Evolutionary conservation across 2,113 vertebrate genomes (phyloP), one percentile per base, ranked within the genome.

Genomic region (Lipophrys pholis): DNA sequence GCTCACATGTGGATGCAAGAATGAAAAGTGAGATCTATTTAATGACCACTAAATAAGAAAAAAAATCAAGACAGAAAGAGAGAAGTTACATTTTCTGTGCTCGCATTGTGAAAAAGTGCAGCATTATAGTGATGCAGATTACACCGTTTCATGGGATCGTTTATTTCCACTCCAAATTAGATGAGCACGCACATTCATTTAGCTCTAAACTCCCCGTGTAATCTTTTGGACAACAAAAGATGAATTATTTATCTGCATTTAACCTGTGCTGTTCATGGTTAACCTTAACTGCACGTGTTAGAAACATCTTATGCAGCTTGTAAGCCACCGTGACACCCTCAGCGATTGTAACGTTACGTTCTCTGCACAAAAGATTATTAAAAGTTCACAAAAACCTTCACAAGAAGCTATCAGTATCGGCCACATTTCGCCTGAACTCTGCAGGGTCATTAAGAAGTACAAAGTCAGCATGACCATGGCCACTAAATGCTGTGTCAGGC

Each of bases 351-450:
- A 2, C 4, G 21, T 30, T 30, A 30, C 21, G 4, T 4, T 2
- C 35, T 6, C n/a, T 11, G 10, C 8, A 39, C 5, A 21, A 4
- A 51, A 9, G 15, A 43, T 12, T 45, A 50, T 30, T 40, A 62
- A 59, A 60, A 14, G 48, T 48, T 52, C 60, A 53, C 12, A 62
- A 10, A 10, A 6, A 40, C 46, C 7, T 56, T 15, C 21, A 42
- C 50, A 43, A 16, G 11, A 30, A 11, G 15, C 45, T 7, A 36
- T 54, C n/a, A 45, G 52, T 15, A n/a, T 50, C 15, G 9, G 53
- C 57, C 51, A 7, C 38, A 52, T 58, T 64, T 56, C 53, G 57
- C 52, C 66, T 71, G 48, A 71, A 36, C 48, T 71, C 61, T 17
- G n/a, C 65, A 36, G 21, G 65, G 52, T 74, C 39, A 48, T 36